phyloP scores from a whole-genome alignment of 2,888 invertebrate species.

The Lasioglossum vierecki region DNA sequence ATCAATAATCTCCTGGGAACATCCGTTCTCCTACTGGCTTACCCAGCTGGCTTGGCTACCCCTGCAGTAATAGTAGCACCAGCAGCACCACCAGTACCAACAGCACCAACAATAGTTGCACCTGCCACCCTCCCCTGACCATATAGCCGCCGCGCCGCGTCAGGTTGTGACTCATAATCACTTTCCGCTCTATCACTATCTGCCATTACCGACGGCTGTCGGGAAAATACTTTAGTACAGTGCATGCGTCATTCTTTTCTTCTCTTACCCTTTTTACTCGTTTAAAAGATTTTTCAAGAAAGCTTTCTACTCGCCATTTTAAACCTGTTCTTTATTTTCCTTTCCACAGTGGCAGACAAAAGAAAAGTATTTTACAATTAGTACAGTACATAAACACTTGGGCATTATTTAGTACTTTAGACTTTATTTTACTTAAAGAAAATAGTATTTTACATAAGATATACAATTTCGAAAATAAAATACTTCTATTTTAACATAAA shows the following conservation, averaged over 20 bases:
- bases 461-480: too few species aligned
- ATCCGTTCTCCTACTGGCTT: conserved; percentile 77
- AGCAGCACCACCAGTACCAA: conserved; percentile 67
- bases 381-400: too few species aligned
- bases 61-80: conserved; percentile 63
- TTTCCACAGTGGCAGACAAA: too few species aligned
- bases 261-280: background rate
- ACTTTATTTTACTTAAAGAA: too few species aligned
- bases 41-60: conserved; percentile 58
- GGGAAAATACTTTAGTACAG: background rate
- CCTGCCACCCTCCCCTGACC: conserved; percentile 68
- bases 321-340: too few species aligned
- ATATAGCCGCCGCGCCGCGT: conserved; percentile 42
- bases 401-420: too few species aligned
- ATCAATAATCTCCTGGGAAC: conserved; percentile 83
- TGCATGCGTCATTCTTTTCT: too few species aligned
- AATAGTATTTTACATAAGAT: too few species aligned
- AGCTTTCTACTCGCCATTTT: too few species aligned
- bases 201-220: conserved; percentile 17
- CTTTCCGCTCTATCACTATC: conserved; percentile 39
- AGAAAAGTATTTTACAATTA: too few species aligned
- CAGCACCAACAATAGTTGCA: conserved; percentile 65
- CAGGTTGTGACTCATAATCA: conserved; percentile 70
- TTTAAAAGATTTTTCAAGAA: background rate
- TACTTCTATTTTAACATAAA: too few species aligned